phyloP scores from a whole-genome alignment of 2,888 invertebrate species.

The Eupsilia transversa region DNA sequence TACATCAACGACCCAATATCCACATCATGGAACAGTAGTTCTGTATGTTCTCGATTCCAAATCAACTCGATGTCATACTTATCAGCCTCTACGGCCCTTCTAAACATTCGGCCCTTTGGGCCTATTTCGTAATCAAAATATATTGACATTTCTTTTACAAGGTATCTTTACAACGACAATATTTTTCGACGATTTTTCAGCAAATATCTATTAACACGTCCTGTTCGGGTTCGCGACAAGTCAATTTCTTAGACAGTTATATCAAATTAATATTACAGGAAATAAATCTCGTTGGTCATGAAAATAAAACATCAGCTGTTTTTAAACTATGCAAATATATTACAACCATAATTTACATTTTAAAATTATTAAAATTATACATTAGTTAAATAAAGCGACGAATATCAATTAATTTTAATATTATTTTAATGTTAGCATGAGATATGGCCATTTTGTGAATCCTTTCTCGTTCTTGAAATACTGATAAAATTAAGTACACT shows the following conservation, averaged over 20 bases:
- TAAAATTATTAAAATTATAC: conserved; percentile 71
- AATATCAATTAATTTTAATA: conserved; percentile 57
- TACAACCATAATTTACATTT: conserved; percentile 84
- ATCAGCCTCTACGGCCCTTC: conserved; percentile 84
- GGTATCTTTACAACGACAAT: too few species aligned
- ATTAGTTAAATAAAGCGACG: conserved; percentile 69
- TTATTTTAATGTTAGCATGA: conserved; percentile 52
- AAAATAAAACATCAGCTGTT: conserved; percentile 62
- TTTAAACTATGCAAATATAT: conserved; percentile 83
- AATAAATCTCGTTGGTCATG: conserved; percentile 75
- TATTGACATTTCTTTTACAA: conserved; percentile 80
- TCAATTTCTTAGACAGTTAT: too few species aligned
- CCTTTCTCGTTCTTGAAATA: conserved; percentile 66
- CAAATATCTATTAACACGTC: too few species aligned
- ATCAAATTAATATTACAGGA: conserved; percentile 1
- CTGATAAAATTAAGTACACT: conserved; percentile 77
- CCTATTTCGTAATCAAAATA: conserved; percentile 84
- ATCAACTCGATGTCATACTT: conserved; percentile 78
- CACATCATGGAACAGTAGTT: conserved; percentile 75
- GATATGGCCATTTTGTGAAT: conserved; percentile 42
- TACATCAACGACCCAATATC: conserved; percentile 83
- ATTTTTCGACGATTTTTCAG: too few species aligned
- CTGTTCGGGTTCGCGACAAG: too few species aligned
- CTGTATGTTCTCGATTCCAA: conserved; percentile 70
- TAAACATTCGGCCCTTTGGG: conserved; percentile 77